Evolutionary conservation across 1,140 invertebrate species (phyloP).

Genomic region (Leptopilina clavipes): DNA sequence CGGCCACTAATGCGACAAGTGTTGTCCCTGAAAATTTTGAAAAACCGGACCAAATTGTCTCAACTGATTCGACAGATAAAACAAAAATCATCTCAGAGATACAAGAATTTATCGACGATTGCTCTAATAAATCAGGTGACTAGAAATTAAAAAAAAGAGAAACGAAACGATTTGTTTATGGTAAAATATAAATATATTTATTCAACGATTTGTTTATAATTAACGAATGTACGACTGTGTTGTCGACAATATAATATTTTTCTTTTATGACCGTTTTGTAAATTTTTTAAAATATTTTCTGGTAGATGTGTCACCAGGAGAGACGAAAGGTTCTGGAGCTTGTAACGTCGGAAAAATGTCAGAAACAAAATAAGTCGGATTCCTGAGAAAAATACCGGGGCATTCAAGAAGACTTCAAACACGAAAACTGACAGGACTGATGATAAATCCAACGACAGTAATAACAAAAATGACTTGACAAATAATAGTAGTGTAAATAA

Average conservation of each 20-base stretch:
- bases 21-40: not conserved
- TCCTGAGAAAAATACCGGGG: no score
- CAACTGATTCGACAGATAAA: no score
- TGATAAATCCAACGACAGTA: no score
- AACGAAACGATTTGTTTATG: not conserved
- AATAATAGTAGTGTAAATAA: no score
- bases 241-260: not conserved
- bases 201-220: not conserved
- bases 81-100: not conserved
- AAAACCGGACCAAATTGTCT: not conserved
- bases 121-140: not conserved
- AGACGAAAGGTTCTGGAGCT: not conserved
- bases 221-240: not conserved
- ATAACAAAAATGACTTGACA: no score
- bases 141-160: not conserved
- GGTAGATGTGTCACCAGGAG: slow-evolving; percentile 3
- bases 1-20: not conserved
- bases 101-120: not conserved
- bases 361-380: not conserved
- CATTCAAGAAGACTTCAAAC: no score
- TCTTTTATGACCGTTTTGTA: not conserved
- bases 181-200: not conserved
- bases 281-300: not conserved
- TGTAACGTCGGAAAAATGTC: not conserved
- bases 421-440: no score